Evolutionary conservation across 2,888 invertebrate genomes (phyloP).

Genomic region (Kryphioiulus occultus): DNA sequence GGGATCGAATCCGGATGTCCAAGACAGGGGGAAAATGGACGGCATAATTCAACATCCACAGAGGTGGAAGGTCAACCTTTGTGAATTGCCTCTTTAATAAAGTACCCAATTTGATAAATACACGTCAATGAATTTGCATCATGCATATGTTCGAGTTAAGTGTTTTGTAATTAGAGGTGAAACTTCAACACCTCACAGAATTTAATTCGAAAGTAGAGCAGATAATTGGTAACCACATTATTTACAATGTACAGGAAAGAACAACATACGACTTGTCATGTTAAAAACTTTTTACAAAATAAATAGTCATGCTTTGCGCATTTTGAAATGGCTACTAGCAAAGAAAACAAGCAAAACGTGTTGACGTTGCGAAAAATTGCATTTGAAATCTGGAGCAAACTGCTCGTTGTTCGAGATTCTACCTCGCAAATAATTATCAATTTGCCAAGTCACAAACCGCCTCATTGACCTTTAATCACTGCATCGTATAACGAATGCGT

Average conservation of each 20-base stretch:
- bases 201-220: no score
- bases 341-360: background rate
- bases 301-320: background rate
- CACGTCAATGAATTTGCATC: no score
- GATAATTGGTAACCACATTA: no score
- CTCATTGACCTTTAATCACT: constrained; percentile 19
- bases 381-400: background rate
- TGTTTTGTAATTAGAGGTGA: no score
- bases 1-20: background rate
- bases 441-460: constrained; percentile 7
- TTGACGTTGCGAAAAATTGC: background rate
- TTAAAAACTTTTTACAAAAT: background rate
- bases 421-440: background rate
- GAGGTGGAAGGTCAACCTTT: background rate
- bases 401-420: background rate
- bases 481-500: background rate
- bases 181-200: no score
- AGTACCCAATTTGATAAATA: no score
- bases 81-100: background rate
- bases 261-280: background rate
- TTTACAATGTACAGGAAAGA: background rate
- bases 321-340: background rate
- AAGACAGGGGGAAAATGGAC: background rate
- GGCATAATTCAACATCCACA: no score
- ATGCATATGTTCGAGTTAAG: no score